These are phyloP conservation scores for Aurelia coerulea DNA, from an alignment of 30 jellyfish, hydroid and myxozoan species.

Conservation along the genomic window DNA sequence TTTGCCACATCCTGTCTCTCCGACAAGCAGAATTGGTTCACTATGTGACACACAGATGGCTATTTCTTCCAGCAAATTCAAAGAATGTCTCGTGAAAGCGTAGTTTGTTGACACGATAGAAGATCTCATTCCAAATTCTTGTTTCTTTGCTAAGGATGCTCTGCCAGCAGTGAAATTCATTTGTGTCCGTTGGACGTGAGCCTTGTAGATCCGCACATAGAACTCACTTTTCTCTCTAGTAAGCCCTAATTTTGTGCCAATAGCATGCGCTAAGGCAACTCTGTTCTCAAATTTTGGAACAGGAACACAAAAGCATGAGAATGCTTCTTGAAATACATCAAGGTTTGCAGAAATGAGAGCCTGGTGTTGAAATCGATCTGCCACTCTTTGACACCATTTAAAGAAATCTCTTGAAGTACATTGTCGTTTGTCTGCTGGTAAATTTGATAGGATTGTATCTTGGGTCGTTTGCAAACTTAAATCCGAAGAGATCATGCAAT, in stretches of 20 bases:
- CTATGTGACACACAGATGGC: constrained; percentile 77
- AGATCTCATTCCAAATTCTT: background rate
- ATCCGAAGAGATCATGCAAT: constrained; percentile 82
- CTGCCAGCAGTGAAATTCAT: constrained; percentile 72
- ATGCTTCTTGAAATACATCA: constrained; percentile 81
- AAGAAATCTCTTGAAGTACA: constrained; percentile 83
- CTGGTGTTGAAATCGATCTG: constrained; percentile 28
- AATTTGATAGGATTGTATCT: constrained; percentile 54
- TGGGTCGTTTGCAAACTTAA: constrained; percentile 45
- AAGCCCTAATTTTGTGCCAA: constrained; percentile 88
- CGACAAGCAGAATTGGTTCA: constrained; percentile 94
- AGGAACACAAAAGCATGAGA: constrained; percentile 87
- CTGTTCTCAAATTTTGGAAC: constrained; percentile 54
- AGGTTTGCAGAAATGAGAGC: constrained; percentile 39
- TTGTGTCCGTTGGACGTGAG: constrained; percentile 58
- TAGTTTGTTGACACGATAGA: constrained; percentile 22
- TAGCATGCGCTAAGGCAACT: constrained; percentile 58
- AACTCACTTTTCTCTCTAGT: constrained; percentile 75
- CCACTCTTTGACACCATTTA: constrained; percentile 83
- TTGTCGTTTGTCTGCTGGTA: constrained; percentile 52
- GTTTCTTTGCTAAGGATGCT: constrained; percentile 44
- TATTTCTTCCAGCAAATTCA: constrained; percentile 74
- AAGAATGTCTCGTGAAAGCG: constrained; percentile 86
- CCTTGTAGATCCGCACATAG: constrained; percentile 65
- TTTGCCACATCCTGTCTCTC: constrained; percentile 99